Evolutionary conservation across 2,113 vertebrate species (phyloP).

Genomic region (Nycticebus coucang): DNA sequence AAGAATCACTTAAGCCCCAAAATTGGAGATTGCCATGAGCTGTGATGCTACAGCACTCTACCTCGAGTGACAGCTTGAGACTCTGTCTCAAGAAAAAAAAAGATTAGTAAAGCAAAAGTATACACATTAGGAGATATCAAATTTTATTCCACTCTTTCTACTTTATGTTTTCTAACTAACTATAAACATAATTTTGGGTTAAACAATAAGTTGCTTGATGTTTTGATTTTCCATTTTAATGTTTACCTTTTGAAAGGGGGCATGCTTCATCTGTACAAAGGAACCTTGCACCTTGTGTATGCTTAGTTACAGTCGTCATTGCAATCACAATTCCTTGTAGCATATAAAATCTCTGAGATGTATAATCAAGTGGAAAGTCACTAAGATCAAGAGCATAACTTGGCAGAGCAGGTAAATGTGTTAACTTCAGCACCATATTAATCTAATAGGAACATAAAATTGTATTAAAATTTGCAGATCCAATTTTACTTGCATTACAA

Average conservation of each 20-base stretch:
- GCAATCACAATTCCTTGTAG: conserved; percentile 93
- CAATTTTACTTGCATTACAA: background rate
- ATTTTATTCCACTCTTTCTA: conserved; percentile 35
- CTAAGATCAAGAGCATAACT: conserved; percentile 91
- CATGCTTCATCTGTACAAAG: conserved; percentile 93
- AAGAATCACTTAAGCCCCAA: no score
- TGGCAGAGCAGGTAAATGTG: conserved; percentile 92
- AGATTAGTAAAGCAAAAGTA: background rate
- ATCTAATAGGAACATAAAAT: conserved; percentile 86
- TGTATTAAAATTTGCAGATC: conserved; percentile 65
- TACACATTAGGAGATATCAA: background rate
- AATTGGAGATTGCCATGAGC: no score
- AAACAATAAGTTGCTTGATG: background rate
- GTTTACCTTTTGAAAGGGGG: conserved; percentile 91
- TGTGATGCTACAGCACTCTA: no score
- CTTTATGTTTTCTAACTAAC: background rate
- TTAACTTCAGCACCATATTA: conserved; percentile 92
- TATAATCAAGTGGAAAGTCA: conserved; percentile 89
- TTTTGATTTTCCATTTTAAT: conserved; percentile 42
- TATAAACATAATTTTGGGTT: conserved; percentile 26
- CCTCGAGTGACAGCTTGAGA: no score
- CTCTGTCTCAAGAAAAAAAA: no score
- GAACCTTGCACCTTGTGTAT: conserved; percentile 95
- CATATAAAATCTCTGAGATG: conserved; percentile 89
- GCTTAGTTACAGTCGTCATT: conserved; percentile 94